Evolutionary conservation across 2,113 vertebrate genomes (phyloP).

Genomic region (Platanista minor): DNA sequence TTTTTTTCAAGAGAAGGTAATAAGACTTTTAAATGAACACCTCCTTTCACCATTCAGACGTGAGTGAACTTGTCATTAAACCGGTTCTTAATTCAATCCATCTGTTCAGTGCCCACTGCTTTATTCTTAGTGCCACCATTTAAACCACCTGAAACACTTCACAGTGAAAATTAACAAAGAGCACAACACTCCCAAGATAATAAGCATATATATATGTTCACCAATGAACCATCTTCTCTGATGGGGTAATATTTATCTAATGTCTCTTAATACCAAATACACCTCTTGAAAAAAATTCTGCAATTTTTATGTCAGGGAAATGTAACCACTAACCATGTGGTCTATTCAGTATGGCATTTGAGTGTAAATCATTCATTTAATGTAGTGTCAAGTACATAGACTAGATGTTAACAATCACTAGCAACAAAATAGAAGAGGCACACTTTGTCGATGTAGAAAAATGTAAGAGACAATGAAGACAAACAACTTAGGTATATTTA

Average conservation of each 20-base stretch:
- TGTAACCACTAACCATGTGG: neutral
- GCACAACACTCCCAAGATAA: conserved; percentile 15
- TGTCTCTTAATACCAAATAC: neutral
- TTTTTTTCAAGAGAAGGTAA: conserved; percentile 32
- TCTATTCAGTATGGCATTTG: neutral
- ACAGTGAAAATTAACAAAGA: conserved; percentile 64
- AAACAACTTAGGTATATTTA: neutral
- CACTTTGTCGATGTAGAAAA: neutral
- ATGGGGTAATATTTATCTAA: neutral
- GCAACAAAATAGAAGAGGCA: neutral
- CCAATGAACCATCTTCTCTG: conserved; percentile 13
- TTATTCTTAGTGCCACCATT: conserved; percentile 61
- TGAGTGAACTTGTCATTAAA: conserved; percentile 68
- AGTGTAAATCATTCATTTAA: neutral
- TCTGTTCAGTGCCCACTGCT: conserved; percentile 60
- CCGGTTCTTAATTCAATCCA: conserved; percentile 67
- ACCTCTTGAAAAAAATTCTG: neutral
- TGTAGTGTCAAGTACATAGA: neutral
- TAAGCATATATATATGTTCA: neutral
- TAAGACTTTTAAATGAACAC: conserved; percentile 64
- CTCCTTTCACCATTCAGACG: conserved; percentile 72
- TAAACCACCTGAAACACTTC: conserved; percentile 62
- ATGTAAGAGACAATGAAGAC: neutral
- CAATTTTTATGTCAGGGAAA: neutral
- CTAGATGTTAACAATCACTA: neutral